These are phyloP conservation scores for Chirona hameri DNA, from an alignment of 2,888 invertebrate species.

Conservation along the genomic window DNA sequence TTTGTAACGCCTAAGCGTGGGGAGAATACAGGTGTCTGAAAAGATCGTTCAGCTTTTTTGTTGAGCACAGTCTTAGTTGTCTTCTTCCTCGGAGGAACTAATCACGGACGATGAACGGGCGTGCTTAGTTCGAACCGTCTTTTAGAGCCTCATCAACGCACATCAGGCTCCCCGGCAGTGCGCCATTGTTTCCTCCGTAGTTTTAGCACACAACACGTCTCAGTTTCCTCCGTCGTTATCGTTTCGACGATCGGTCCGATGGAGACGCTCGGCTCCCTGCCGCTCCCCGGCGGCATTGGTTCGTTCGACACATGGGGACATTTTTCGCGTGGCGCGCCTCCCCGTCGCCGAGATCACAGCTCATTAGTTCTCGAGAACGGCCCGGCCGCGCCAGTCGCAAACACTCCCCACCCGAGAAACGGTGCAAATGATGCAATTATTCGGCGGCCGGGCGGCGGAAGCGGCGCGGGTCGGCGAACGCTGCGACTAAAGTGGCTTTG, in stretches of 20 bases:
- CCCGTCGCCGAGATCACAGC: neutral
- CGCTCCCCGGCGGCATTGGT: neutral
- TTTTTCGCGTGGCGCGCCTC: neutral
- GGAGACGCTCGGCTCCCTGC: neutral
- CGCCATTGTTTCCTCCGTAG: neutral
- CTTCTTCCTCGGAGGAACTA: no score
- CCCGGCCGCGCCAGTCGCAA: neutral
- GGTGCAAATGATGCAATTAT: conserved; percentile 28
- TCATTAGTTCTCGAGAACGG: neutral
- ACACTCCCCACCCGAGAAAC: neutral
- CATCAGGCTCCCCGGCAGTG: neutral
- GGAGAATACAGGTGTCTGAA: neutral
- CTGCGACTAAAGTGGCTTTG: conserved; percentile 4
- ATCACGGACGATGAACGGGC: no score
- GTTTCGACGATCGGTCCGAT: neutral
- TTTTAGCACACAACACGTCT: neutral
- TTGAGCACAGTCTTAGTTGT: no score
- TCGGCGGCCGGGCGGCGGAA: neutral
- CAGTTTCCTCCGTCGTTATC: neutral
- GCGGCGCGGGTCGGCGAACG: neutral
- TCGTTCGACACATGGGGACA: neutral
- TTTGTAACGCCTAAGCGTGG: neutral
- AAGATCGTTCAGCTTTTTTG: no score
- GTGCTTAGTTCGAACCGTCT: no score
- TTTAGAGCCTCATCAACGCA: no score